Conservation (phyloP, 2,113 vertebrate genomes). For the Beaufortia kweichowensis region DNA sequence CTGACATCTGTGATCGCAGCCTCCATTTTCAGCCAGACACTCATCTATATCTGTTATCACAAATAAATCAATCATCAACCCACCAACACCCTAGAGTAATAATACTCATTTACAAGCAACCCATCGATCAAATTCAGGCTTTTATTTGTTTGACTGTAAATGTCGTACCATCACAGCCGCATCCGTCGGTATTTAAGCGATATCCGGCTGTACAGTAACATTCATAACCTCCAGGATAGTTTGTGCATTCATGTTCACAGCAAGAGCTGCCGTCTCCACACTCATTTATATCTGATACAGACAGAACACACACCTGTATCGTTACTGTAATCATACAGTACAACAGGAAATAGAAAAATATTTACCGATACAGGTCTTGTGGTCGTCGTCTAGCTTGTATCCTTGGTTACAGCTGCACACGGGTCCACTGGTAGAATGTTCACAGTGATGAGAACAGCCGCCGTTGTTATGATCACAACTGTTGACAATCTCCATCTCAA, state of each 20-base stretch:
- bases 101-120: too few species aligned
- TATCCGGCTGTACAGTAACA: constrained; percentile 88
- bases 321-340: not conserved
- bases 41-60: constrained; percentile 85
- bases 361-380: constrained; percentile 86
- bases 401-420: constrained; percentile 85
- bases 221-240: constrained; percentile 91
- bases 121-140: too few species aligned
- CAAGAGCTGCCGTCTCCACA: constrained; percentile 78
- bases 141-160: too few species aligned
- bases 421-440: constrained; percentile 82
- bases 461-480: constrained; percentile 87
- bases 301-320: constrained; percentile 22
- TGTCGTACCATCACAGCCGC: constrained; percentile 85
- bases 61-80: constrained; percentile 15
- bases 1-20: constrained; percentile 85
- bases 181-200: constrained; percentile 81
- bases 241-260: constrained; percentile 89
- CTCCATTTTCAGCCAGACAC: constrained; percentile 74
- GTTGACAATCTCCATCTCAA: constrained; percentile 97
- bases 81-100: too few species aligned
- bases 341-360: not conserved
- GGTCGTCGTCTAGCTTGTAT: constrained; percentile 79
- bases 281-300: constrained; percentile 83
- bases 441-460: constrained; percentile 87